phyloP scores from a whole-genome alignment of 2,113 vertebrate genomes.

The Brienomyrus longianalis region DNA sequence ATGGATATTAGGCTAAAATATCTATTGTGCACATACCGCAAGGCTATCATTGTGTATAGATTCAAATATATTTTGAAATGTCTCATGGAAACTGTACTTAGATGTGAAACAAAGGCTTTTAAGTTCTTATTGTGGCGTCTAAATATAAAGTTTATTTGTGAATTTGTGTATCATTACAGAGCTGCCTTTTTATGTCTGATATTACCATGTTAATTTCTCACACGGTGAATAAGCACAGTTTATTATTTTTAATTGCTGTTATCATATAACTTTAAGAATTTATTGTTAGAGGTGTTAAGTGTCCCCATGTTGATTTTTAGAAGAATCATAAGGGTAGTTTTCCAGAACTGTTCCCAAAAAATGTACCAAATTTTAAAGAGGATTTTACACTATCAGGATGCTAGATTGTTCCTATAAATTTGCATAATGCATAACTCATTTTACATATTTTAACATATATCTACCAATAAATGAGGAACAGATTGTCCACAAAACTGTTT shows the following conservation, averaged over 20 bases:
- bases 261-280: background rate
- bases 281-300: background rate
- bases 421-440: background rate
- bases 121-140: background rate
- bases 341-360: background rate
- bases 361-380: background rate
- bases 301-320: background rate
- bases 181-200: background rate
- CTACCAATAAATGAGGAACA: background rate
- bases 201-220: slow-evolving; percentile 9
- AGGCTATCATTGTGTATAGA: background rate
- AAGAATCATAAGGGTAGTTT: background rate
- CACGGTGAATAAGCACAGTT: background rate
- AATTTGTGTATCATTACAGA: background rate
- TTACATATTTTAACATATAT: background rate
- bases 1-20: background rate
- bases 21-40: background rate
- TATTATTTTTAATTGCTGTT: background rate
- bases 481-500: background rate
- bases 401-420: background rate
- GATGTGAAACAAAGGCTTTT: background rate
- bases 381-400: background rate
- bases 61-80: slow-evolving; percentile 8
- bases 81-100: background rate
- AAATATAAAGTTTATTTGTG: slow-evolving; percentile 6